Conservation (phyloP, 2,113 vertebrate species). For the Gymnocephalus cernua region DNA sequence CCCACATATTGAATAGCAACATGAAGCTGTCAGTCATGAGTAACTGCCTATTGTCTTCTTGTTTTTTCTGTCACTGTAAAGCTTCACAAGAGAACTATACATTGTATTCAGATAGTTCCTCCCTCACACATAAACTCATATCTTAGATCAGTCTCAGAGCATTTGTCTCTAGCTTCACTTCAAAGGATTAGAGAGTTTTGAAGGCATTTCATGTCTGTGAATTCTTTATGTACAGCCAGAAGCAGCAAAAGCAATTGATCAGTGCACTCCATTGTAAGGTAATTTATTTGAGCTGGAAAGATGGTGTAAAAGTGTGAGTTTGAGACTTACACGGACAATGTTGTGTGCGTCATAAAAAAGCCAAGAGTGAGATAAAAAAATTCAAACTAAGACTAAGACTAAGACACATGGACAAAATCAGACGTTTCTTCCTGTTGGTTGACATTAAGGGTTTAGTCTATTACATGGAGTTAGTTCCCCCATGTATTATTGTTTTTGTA, state of each 20-base stretch:
- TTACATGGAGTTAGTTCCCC: too few species aligned
- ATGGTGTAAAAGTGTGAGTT: background rate
- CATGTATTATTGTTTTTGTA: too few species aligned
- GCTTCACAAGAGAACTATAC: background rate
- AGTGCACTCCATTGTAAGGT: background rate
- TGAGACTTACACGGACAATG: too few species aligned
- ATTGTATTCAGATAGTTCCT: background rate
- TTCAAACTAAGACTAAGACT: too few species aligned
- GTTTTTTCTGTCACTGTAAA: background rate
- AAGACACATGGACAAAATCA: too few species aligned
- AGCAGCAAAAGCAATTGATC: background rate
- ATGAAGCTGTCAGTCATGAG: background rate
- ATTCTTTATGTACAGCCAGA: slow-evolving; percentile 8
- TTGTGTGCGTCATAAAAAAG: too few species aligned
- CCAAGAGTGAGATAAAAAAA: too few species aligned
- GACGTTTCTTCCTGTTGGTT: too few species aligned
- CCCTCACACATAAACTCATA: background rate
- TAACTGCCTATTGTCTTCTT: background rate
- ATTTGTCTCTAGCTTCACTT: background rate
- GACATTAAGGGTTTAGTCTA: too few species aligned
- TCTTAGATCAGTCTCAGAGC: background rate
- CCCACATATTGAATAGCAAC: background rate
- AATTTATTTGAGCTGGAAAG: background rate
- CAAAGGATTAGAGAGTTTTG: background rate
- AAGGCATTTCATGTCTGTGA: slow-evolving; percentile 7